phyloP scores from a whole-genome alignment of 2,888 invertebrate species.

The Linhomoeus sp. region DNA sequence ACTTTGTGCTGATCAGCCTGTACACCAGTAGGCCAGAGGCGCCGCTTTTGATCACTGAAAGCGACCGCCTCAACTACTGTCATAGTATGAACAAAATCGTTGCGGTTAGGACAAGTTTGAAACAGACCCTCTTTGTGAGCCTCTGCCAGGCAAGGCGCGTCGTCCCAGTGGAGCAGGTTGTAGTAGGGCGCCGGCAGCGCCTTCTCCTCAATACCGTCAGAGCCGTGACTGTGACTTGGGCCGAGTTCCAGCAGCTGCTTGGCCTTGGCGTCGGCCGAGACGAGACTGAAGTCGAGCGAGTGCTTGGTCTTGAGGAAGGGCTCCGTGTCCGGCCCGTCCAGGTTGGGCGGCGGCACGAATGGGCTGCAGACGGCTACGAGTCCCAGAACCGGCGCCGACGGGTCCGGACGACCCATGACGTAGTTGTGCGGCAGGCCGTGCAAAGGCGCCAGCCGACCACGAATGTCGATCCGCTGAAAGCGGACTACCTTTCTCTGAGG shows the following conservation, averaged over 20 bases:
- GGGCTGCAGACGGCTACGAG: constrained; percentile 84
- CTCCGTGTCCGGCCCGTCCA: constrained; percentile 93
- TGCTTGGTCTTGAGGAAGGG: constrained; percentile 99
- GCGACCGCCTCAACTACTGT: too few relatives aligned
- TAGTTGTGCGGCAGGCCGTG: constrained; percentile 60
- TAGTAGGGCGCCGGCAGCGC: constrained; percentile 37
- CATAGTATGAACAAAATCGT: too few relatives aligned
- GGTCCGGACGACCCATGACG: constrained; percentile 59
- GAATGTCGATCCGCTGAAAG: constrained; percentile 78
- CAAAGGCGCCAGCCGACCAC: constrained; percentile 81
- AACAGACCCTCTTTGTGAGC: constrained; percentile 98
- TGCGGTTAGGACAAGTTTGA: too few relatives aligned
- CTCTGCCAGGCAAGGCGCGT: constrained; percentile 85
- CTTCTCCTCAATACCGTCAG: too few relatives aligned
- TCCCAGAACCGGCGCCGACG: constrained; percentile 41
- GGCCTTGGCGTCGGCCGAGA: constrained; percentile 17
- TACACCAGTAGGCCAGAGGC: constrained; percentile 98
- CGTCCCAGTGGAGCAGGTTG: constrained; percentile 90
- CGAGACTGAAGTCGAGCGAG: constrained; percentile 58
- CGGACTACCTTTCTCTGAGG: too few relatives aligned
- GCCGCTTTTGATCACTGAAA: constrained; percentile 96
- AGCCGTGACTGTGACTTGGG: too few relatives aligned
- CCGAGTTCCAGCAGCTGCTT: constrained; percentile 18
- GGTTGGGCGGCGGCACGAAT: constrained; percentile 85
- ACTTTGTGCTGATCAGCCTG: constrained; percentile 75